A percentile compares a stretch with the other conserved stretches of the same genome.
Conservation (phyloP, 1,140 invertebrate genomes). For the Nasonia longicornis region DNA sequence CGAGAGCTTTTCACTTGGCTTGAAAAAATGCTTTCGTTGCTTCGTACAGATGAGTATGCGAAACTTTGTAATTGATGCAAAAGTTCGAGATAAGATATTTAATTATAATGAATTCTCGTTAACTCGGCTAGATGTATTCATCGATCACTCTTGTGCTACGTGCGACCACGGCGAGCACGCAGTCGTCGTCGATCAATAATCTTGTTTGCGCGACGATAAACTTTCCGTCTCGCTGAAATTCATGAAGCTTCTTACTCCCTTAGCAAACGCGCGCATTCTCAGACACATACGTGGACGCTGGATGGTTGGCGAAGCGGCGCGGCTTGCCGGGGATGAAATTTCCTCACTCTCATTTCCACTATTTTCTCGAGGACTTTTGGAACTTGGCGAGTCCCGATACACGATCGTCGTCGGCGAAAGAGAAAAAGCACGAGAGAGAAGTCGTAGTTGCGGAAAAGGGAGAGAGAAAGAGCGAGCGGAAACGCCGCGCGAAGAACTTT, state of each 20-base stretch:
- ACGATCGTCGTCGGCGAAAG: conserved; percentile 15
- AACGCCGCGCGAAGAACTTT: conserved; percentile 37
- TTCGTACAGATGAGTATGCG: too few relatives aligned
- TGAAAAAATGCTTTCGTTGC: too few relatives aligned
- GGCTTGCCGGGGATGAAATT: conserved; percentile 40
- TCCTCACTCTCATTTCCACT: conserved; percentile 38
- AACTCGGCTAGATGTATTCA: too few relatives aligned
- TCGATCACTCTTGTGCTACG: too few relatives aligned
- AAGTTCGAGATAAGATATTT: too few relatives aligned
- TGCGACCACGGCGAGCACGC: not conserved
- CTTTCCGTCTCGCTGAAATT: not conserved
- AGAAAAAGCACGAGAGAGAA: not conserved
- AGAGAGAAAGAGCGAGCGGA: conserved; percentile 2
- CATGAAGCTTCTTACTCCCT: not conserved
- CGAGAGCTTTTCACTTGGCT: too few relatives aligned
- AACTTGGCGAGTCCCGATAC: conserved; percentile 41
- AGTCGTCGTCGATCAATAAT: conserved; percentile 29
- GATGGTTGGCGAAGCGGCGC: not conserved
- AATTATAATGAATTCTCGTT: too few relatives aligned
- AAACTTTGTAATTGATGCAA: too few relatives aligned
- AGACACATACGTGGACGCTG: not conserved
- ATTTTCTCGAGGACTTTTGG: conserved; percentile 36
- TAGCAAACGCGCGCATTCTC: conserved; percentile 3
- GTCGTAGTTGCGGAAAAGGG: conserved; percentile 24
- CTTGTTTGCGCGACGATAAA: conserved; percentile 16